A percentile compares a stretch with the other conserved stretches of the same genome.
These are phyloP conservation scores for Triplophysa bombifrons DNA, from an alignment of 2,797 vertebrate genomes.

Conservation along the genomic window DNA sequence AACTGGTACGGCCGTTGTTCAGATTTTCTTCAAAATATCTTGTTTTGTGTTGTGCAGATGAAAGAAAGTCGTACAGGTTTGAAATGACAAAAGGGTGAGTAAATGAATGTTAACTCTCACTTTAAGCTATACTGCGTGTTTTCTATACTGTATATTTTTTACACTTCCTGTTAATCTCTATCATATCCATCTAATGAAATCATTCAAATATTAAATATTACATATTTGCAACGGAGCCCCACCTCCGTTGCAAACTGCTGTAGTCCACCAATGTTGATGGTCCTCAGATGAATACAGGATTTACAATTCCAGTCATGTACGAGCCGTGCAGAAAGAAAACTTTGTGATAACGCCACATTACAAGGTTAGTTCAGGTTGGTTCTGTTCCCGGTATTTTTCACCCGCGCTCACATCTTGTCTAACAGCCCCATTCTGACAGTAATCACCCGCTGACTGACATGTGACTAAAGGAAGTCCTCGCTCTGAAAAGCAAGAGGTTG, in stretches of 20 bases:
- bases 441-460: slow-evolving; percentile 32
- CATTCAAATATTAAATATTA: background rate
- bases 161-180: background rate
- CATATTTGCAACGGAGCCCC: slow-evolving; percentile 42
- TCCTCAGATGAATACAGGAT: no score
- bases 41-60: no score
- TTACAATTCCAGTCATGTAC: slow-evolving; percentile 12
- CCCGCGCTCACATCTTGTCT: slow-evolving; percentile 1
- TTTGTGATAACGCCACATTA: background rate
- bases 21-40: no score
- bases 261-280: slow-evolving; percentile 82
- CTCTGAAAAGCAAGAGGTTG: slow-evolving; percentile 18
- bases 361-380: background rate
- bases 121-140: no score
- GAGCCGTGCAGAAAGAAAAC: slow-evolving; percentile 8
- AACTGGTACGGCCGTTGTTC: no score
- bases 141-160: no score
- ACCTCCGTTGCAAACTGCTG: slow-evolving; percentile 97
- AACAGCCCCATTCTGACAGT: slow-evolving; percentile 35
- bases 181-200: slow-evolving; percentile 25
- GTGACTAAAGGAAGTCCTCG: background rate
- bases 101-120: no score
- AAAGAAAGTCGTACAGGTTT: no score
- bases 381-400: slow-evolving; percentile 7
- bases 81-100: no score